Evolutionary conservation across 37 sponge, comb jelly and placozoan genomes (phyloP), one percentile per base, ranked within the genome.

Genomic region (Dysidea cf. avara): DNA sequence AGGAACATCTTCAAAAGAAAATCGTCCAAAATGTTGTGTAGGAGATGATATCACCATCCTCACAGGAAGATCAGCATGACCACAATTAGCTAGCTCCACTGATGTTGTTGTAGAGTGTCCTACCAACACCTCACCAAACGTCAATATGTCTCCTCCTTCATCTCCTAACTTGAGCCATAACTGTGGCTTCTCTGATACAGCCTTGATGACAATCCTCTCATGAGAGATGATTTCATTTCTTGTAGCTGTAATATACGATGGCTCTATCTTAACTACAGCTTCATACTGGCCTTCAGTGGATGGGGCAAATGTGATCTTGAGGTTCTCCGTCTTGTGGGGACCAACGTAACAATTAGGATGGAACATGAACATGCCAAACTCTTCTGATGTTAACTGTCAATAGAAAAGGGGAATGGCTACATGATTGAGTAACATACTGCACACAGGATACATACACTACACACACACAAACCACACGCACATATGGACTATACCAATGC

Each of bases 221-320:
- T 26, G 5, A 17, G 43, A 49, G 36, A 11, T 31, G 7, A 43
- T 9, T 43, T 43, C 46, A 43, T 43, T 43, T 5, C 9, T 43
- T 5, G 25, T 54, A 18, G 64, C 51, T 12, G 48, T 29, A 18
- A 20, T 48, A 29, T 48, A 30, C 22, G 65, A 60, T 2, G 54
- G 43, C 5, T 34, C 57, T 32, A 81, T 21, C 7, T 39, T 17
- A 9, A 88, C 33, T 13, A 72, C 69, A 2, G 69, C 73, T 55
- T 82, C 79, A 38, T 88, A 82, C 11, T n/a, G 66, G 21, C 83
- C 88, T 53, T 53, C 52, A 1, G 21, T 32, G 9, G 14, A 18
- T 7, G 88, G 88, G 14, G 61, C 21, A 68, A 88, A 88, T 11
- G 48, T 58, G 32, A 88, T 78, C 81, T 86, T 86, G 43, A 86